These are phyloP conservation scores for Popillia japonica DNA, from an alignment of 1,140 invertebrate genomes.

Conservation along the genomic window DNA sequence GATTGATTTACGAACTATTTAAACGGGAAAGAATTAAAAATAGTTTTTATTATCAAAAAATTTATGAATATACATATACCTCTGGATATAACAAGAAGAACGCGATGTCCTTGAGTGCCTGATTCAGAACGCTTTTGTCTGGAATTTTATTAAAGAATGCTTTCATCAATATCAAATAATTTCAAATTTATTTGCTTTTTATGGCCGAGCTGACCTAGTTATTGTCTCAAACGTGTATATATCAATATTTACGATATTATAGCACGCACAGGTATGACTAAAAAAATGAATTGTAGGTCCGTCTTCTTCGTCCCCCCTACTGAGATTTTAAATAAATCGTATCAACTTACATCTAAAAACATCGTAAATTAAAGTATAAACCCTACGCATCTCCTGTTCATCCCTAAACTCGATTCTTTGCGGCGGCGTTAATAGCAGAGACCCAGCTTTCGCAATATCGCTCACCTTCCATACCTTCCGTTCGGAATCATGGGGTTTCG, in stretches of 20 bases:
- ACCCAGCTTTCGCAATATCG: slow-evolving; percentile 68
- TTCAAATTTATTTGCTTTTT: background rate
- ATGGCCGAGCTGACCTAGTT: background rate
- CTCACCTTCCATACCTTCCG: slow-evolving; percentile 62
- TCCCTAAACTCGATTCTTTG: slow-evolving; percentile 66
- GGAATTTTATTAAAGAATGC: slow-evolving; percentile 36
- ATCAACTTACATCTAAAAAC: slow-evolving; percentile 76
- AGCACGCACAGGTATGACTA: background rate
- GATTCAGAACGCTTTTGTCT: slow-evolving; percentile 75
- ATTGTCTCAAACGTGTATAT: background rate
- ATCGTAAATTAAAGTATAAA: slow-evolving; percentile 80
- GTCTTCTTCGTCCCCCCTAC: no score
- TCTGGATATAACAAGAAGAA: slow-evolving; percentile 69
- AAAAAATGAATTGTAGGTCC: no score
- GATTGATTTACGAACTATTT: slow-evolving; percentile 57
- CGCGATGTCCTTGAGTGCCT: slow-evolving; percentile 69
- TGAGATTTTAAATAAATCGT: no score
- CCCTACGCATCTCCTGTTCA: slow-evolving; percentile 79
- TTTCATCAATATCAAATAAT: background rate
- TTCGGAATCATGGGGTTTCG: slow-evolving; percentile 9
- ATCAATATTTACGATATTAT: background rate
- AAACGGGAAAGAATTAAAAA: slow-evolving; percentile 43
- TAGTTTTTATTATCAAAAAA: no score
- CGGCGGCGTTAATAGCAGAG: slow-evolving; percentile 66
- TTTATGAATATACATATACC: no score